Conservation (phyloP, 1,140 invertebrate species). For the Drosophila aff. region DNA sequence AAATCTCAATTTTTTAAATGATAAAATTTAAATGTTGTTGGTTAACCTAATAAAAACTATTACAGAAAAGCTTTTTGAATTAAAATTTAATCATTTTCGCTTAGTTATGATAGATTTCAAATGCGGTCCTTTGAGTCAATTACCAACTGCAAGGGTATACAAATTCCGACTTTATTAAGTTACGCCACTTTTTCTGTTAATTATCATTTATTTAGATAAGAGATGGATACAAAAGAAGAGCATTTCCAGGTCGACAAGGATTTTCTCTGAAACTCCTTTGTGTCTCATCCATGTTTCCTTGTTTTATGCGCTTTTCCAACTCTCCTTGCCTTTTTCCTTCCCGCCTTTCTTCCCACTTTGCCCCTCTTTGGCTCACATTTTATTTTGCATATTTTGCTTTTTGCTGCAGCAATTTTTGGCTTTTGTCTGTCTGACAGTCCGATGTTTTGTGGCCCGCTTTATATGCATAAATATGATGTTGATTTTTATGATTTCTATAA, state of each 20-base stretch:
- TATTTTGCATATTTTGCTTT: constrained; percentile 51
- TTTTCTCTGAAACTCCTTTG: neutral
- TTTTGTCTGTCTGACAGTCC: constrained; percentile 50
- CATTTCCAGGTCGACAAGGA: neutral
- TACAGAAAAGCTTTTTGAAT: too few relatives aligned
- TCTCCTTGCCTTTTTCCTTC: constrained; percentile 22
- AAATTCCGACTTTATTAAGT: neutral
- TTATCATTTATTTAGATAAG: neutral
- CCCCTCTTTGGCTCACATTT: constrained; percentile 30
- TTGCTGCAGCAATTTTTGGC: constrained; percentile 50
- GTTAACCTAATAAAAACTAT: too few relatives aligned
- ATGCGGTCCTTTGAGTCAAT: too few relatives aligned
- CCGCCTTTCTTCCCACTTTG: constrained; percentile 28
- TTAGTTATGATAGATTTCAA: too few relatives aligned
- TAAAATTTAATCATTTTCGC: too few relatives aligned
- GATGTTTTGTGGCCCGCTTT: constrained; percentile 38
- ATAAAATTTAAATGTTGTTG: too few relatives aligned
- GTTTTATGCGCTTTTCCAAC: constrained; percentile 43
- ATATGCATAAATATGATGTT: constrained; percentile 81
- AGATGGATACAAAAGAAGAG: neutral
- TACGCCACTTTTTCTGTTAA: neutral
- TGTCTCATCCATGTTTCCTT: constrained; percentile 12
- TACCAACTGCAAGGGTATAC: too few relatives aligned
- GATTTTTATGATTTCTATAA: constrained; percentile 84
- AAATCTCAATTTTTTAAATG: too few relatives aligned